These are phyloP conservation scores for Fragum fragum DNA, from an alignment of 2,888 invertebrate genomes.

Conservation along the genomic window DNA sequence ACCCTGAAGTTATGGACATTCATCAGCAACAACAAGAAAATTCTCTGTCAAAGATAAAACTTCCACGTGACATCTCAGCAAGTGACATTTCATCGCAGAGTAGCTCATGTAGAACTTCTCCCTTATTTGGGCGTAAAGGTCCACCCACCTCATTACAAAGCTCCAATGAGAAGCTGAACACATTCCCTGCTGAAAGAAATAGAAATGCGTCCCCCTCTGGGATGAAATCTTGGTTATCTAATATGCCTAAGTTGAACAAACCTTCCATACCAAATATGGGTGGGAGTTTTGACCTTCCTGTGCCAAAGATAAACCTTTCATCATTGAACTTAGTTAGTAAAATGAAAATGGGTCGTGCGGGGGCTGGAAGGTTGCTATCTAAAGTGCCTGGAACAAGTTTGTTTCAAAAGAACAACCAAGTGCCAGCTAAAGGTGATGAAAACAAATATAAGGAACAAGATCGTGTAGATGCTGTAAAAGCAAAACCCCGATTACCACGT, in stretches of 20 bases:
- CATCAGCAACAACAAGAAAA: constrained; percentile 82
- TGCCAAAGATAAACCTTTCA: constrained; percentile 54
- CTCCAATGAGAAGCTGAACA: constrained; percentile 14
- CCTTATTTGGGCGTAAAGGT: constrained; percentile 49
- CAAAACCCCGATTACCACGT: background rate
- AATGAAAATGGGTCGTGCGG: constrained; percentile 59
- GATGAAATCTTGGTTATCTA: constrained; percentile 42
- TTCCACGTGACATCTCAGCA: constrained; percentile 82
- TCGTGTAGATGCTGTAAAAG: background rate
- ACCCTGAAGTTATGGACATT: constrained; percentile 82
- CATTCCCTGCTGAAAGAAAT: constrained; percentile 13
- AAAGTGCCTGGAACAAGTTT: constrained; percentile 59
- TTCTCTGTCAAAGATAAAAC: constrained; percentile 77
- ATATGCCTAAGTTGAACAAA: constrained; percentile 54
- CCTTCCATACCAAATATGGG: background rate
- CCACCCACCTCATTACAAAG: constrained; percentile 29
- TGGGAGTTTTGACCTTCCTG: constrained; percentile 53
- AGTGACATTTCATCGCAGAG: constrained; percentile 68
- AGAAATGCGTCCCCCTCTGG: background rate
- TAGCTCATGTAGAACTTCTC: constrained; percentile 54
- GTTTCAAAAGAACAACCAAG: constrained; percentile 41
- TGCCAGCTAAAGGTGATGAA: background rate
- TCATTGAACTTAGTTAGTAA: constrained; percentile 61
- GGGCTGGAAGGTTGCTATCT: constrained; percentile 50
- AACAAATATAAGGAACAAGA: background rate